These are phyloP conservation scores for Drosophila grimshawi DNA, from an alignment of 1,140 invertebrate genomes.

Conservation along the genomic window DNA sequence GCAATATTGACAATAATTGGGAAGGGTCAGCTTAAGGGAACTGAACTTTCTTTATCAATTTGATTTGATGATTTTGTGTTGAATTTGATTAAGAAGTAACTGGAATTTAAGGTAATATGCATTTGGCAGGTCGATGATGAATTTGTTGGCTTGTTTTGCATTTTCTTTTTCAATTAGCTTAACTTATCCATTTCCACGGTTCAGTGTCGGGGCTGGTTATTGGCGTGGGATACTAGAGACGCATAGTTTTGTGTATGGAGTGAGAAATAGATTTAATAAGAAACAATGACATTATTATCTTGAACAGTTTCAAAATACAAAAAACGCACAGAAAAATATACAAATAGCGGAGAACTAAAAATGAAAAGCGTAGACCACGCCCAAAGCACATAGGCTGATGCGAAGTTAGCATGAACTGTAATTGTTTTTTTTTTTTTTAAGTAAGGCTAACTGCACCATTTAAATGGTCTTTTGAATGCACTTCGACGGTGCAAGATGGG, in stretches of 20 bases:
- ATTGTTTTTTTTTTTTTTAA: conserved; percentile 4
- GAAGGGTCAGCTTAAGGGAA: conserved; percentile 49
- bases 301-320: conserved; percentile 30
- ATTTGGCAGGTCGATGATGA: conserved; percentile 11
- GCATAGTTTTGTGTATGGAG: conserved; percentile 34
- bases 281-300: conserved; percentile 73
- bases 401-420: conserved; percentile 30
- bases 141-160: conserved; percentile 29
- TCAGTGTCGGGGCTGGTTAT: conserved; percentile 93
- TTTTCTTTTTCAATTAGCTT: conserved; percentile 65
- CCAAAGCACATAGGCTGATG: conserved; percentile 32
- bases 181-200: conserved; percentile 91
- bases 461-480: not conserved
- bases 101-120: conserved; percentile 33
- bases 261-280: conserved; percentile 72
- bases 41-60: conserved; percentile 45
- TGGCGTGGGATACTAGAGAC: conserved; percentile 90
- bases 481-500: not conserved
- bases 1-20: conserved; percentile 4
- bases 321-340: not conserved
- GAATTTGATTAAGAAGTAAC: conserved; percentile 23
- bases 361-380: conserved; percentile 15
- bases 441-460: not conserved
- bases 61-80: conserved; percentile 27
- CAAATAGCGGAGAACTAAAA: conserved; percentile 8